phyloP scores from a whole-genome alignment of 2,113 vertebrate genomes.

The Oophaga pumilio region DNA sequence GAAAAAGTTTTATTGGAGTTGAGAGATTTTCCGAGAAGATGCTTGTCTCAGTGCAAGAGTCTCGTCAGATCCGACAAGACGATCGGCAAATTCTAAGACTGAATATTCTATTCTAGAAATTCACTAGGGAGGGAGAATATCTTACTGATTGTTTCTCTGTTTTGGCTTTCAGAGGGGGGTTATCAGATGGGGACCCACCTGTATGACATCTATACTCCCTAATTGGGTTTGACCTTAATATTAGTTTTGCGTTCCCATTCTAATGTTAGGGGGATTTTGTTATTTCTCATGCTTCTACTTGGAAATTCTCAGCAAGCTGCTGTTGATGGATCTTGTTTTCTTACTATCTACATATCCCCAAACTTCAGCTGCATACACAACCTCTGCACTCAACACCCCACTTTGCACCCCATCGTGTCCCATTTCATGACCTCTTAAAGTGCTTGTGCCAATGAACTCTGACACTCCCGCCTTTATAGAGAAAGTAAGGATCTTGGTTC shows the following conservation, averaged over 20 bases:
- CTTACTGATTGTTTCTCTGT: neutral
- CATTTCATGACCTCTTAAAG: no score
- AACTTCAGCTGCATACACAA: no score
- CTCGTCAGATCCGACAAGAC: neutral
- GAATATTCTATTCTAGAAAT: neutral
- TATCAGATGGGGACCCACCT: neutral
- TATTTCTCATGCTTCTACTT: neutral
- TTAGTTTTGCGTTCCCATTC: neutral
- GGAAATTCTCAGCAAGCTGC: neutral
- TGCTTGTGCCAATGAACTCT: no score
- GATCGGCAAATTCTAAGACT: neutral
- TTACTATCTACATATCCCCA: neutral
- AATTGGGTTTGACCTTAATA: neutral
- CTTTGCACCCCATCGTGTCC: no score
- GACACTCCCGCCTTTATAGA: no score
- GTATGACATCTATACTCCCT: neutral
- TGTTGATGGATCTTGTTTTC: neutral
- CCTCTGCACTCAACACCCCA: no score
- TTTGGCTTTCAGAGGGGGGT: neutral
- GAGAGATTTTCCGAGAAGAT: conserved; percentile 2
- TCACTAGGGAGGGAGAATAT: neutral
- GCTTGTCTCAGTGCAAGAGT: neutral
- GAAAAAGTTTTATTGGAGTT: conserved; percentile 34
- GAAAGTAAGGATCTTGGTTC: neutral
- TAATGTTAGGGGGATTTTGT: neutral